Conservation (phyloP, 2,113 vertebrate species). For the Pomatostomus ruficeps region DNA sequence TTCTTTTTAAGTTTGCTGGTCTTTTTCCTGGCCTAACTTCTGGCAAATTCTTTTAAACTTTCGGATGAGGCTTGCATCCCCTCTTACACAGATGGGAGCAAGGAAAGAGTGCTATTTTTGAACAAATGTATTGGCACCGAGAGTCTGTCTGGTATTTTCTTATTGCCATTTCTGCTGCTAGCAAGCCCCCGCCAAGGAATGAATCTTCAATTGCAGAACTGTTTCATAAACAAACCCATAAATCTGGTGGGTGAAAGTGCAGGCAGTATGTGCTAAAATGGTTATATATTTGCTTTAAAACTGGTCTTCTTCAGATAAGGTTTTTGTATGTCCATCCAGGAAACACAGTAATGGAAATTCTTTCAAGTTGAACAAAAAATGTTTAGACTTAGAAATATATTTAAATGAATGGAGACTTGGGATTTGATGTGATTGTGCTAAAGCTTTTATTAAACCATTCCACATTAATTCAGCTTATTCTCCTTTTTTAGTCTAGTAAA, state of each 20-base stretch:
- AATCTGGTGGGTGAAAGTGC: not conserved
- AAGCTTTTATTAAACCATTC: not conserved
- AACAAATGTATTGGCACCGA: not conserved
- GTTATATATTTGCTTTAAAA: not conserved
- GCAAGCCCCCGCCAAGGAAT: not conserved
- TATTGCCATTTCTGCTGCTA: not conserved
- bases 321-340: not conserved
- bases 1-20: not conserved
- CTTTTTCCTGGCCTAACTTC: not conserved
- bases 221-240: not conserved
- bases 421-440: not conserved
- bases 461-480: not conserved
- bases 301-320: not conserved
- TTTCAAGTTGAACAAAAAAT: not conserved
- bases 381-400: not conserved
- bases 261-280: not conserved
- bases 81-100: not conserved
- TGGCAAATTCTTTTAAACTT: not conserved
- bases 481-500: conserved; percentile 66
- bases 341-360: not conserved
- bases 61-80: not conserved
- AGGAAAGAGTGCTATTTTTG: not conserved
- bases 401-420: not conserved
- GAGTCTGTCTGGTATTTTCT: not conserved
- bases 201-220: not conserved